A percentile compares a stretch with the other conserved stretches of the same genome.
Conservation (phyloP, 2,888 invertebrate species). For the Pandemis corylana region DNA sequence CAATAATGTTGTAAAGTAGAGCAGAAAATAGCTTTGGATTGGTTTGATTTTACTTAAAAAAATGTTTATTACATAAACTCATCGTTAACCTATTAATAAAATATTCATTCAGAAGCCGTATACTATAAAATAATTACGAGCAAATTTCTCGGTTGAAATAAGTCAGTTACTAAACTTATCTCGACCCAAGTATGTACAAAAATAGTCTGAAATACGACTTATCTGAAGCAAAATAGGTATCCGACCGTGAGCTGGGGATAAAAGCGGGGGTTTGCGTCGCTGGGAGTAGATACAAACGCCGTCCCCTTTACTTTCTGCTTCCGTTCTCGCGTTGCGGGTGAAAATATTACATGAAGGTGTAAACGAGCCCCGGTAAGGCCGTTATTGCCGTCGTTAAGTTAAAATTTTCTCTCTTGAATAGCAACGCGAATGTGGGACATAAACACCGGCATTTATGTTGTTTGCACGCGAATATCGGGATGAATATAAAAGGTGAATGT, state of each 20-base stretch:
- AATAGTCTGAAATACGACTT: constrained; percentile 34
- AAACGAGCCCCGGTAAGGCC: constrained; percentile 68
- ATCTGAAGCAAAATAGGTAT: constrained; percentile 40
- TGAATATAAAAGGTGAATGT: constrained; percentile 52
- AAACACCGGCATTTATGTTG: constrained; percentile 71
- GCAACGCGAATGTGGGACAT: constrained; percentile 67
- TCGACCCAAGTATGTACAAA: constrained; percentile 14
- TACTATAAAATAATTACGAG: neutral
- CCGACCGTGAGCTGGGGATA: constrained; percentile 34
- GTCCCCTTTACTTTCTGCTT: constrained; percentile 58
- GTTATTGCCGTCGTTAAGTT: constrained; percentile 77
- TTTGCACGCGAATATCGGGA: constrained; percentile 66
- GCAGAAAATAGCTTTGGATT: too few relatives aligned
- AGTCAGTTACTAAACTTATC: constrained; percentile 2
- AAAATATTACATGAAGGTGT: constrained; percentile 72
- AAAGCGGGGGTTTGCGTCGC: constrained; percentile 31
- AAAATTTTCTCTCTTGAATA: constrained; percentile 75
- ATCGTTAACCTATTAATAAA: constrained; percentile 1
- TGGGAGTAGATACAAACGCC: constrained; percentile 31
- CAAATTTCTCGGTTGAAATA: neutral
- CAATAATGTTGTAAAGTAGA: too few relatives aligned
- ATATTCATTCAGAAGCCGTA: neutral
- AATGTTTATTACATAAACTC: neutral
- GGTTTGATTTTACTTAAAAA: too few relatives aligned
- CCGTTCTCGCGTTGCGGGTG: constrained; percentile 62